phyloP scores from a whole-genome alignment of 2,888 invertebrate genomes.

The Eilema caniola region DNA sequence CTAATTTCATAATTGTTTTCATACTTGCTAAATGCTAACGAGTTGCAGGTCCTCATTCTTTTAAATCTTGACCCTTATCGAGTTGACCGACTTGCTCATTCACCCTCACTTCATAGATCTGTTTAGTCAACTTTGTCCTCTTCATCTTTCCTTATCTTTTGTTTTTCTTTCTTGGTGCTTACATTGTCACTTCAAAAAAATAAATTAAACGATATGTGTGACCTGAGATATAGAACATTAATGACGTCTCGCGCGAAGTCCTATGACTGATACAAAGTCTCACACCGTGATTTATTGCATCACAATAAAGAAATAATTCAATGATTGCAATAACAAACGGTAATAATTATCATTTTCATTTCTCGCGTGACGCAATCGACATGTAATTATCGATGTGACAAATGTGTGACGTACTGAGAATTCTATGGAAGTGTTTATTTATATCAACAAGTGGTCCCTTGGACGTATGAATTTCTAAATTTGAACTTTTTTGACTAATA shows the following conservation, averaged over 20 bases:
- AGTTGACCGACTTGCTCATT: too few species aligned
- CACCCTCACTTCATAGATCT: too few species aligned
- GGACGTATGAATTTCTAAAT: too few species aligned
- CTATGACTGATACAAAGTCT: neutral
- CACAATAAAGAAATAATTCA: slow-evolving; percentile 2
- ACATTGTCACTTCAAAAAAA: neutral
- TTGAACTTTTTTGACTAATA: neutral
- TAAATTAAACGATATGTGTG: neutral
- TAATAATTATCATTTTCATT: neutral
- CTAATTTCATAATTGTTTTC: too few species aligned
- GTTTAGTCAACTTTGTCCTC: too few species aligned
- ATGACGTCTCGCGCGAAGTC: neutral
- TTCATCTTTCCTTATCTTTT: too few species aligned
- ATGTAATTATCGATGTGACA: neutral
- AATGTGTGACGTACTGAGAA: neutral
- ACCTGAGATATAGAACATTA: neutral
- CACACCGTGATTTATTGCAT: neutral
- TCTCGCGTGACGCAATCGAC: slow-evolving; percentile 1
- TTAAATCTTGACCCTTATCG: too few species aligned
- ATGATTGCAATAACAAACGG: neutral
- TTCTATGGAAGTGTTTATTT: neutral
- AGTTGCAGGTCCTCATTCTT: too few species aligned
- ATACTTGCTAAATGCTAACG: too few species aligned
- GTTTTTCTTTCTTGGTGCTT: too few species aligned
- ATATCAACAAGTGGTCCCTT: slow-evolving; percentile 3